A percentile compares a stretch with the other conserved stretches of the same genome.
Conservation (phyloP, 2,888 invertebrate genomes). For the Xanthia icteritia region DNA sequence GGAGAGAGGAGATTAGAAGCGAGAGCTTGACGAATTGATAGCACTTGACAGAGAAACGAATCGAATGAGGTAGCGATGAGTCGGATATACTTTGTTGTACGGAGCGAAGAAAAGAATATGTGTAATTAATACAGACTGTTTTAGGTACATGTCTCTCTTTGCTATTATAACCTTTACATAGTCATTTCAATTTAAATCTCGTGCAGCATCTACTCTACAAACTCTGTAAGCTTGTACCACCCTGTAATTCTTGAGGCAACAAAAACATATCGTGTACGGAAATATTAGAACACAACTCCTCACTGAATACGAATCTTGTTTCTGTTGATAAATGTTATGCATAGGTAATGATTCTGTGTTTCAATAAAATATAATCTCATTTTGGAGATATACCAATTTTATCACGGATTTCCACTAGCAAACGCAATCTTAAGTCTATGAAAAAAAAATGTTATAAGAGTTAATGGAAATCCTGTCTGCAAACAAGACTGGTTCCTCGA, state of each 20-base stretch:
- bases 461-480: no score
- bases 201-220: background rate
- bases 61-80: background rate
- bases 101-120: background rate
- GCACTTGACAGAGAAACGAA: constrained; percentile 5
- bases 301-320: background rate
- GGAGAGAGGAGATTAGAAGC: constrained; percentile 21
- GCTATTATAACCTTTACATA: background rate
- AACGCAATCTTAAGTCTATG: background rate
- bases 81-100: background rate
- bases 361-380: background rate
- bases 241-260: background rate
- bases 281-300: background rate
- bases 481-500: background rate
- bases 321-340: background rate
- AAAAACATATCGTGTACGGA: background rate
- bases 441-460: background rate
- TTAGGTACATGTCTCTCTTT: background rate
- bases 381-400: background rate
- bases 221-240: background rate
- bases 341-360: background rate
- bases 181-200: background rate
- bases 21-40: constrained; percentile 18
- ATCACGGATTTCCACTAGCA: background rate
- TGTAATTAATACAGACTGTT: background rate